These are phyloP conservation scores for Podarcis lilfordi DNA, from an alignment of 2,797 vertebrate species.

Conservation along the genomic window DNA sequence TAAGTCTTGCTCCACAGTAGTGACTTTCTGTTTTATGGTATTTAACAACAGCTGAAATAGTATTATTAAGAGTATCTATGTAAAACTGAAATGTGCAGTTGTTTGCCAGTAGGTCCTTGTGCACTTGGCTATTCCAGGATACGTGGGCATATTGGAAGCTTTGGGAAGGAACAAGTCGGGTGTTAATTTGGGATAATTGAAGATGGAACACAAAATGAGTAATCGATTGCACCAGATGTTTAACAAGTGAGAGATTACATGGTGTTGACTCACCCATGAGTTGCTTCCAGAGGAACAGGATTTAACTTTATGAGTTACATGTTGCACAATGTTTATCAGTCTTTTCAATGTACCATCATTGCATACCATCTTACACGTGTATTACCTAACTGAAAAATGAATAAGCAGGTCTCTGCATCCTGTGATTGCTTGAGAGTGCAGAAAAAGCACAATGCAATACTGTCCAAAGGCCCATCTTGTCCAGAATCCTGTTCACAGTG, in stretches of 20 bases:
- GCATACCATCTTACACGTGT: not conserved
- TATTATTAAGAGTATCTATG: slow-evolving; percentile 10
- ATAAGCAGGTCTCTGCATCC: not conserved
- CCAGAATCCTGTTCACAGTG: no score
- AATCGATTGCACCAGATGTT: not conserved
- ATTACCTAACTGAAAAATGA: not conserved
- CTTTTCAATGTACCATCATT: not conserved
- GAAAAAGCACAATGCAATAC: not conserved
- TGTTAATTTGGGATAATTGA: not conserved
- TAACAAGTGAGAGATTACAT: not conserved
- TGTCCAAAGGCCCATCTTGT: not conserved
- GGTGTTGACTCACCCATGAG: no score
- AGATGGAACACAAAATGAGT: not conserved
- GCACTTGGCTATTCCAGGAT: not conserved
- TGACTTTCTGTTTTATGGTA: slow-evolving; percentile 14
- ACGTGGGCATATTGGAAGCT: not conserved
- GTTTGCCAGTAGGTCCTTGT: not conserved
- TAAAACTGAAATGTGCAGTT: not conserved
- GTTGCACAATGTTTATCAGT: not conserved
- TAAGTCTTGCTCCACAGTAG: slow-evolving; percentile 72
- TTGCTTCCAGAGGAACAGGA: not conserved
- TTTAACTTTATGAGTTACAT: not conserved
- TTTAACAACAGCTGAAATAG: not conserved
- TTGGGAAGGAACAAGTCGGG: not conserved
- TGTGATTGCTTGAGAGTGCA: not conserved